These are phyloP conservation scores for Elephas maximus DNA, from an alignment of 2,113 vertebrate genomes.

Conservation along the genomic window DNA sequence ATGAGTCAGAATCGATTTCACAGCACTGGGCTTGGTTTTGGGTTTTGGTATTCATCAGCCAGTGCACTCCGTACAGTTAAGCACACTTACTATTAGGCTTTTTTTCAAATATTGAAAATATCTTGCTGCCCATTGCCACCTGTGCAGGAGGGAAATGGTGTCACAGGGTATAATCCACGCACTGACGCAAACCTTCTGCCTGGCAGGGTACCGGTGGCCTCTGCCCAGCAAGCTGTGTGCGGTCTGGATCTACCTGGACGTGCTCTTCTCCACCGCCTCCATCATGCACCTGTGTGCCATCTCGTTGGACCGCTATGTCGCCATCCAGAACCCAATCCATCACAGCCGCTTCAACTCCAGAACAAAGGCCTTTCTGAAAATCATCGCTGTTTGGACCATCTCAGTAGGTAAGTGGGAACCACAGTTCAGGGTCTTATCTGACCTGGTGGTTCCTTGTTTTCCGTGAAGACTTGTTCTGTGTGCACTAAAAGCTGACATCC, in stretches of 20 bases:
- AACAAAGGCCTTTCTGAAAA: constrained; percentile 96
- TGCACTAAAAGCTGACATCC: constrained; percentile 12
- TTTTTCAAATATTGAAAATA: background rate
- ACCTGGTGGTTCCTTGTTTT: constrained; percentile 71
- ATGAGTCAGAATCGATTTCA: background rate
- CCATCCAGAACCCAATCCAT: constrained; percentile 96
- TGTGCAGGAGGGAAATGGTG: background rate
- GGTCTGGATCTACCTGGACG: constrained; percentile 98
- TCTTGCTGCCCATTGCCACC: background rate
- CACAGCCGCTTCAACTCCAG: constrained; percentile 98
- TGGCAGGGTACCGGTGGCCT: constrained; percentile 95
- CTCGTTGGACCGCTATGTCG: constrained; percentile 97
- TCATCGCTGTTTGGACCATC: constrained; percentile 97
- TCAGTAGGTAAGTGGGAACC: constrained; percentile 93
- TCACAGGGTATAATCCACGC: background rate
- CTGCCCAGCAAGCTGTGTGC: constrained; percentile 94
- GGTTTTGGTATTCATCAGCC: background rate
- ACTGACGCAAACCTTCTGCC: background rate
- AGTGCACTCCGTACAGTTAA: fast-evolving
- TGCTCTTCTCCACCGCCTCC: constrained; percentile 98
- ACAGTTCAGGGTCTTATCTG: constrained; percentile 41
- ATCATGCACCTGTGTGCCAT: constrained; percentile 99
- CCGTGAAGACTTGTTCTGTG: constrained; percentile 40
- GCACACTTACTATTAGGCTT: background rate
- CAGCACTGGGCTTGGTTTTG: background rate